Evolutionary conservation across 2,888 invertebrate species (phyloP).

Genomic region (Limnephilus rhombicus): DNA sequence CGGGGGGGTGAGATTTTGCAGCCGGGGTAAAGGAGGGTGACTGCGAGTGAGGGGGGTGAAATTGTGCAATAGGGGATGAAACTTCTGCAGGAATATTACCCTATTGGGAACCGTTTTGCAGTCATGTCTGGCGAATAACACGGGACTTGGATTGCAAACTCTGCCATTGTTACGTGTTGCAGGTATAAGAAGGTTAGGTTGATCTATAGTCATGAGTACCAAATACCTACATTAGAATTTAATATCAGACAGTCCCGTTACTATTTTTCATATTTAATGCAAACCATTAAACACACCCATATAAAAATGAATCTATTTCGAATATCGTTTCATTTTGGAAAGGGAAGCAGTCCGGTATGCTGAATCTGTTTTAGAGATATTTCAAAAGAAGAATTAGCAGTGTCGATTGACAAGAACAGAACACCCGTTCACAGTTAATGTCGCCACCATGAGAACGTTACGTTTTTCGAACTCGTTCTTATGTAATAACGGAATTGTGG

Average conservation of each 20-base stretch:
- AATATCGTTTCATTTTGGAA: background rate
- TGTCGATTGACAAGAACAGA: too few species aligned
- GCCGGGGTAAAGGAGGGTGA: slow-evolving; percentile 25
- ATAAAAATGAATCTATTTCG: background rate
- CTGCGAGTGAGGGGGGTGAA: slow-evolving; percentile 33
- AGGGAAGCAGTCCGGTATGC: background rate
- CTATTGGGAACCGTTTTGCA: slow-evolving; percentile 59
- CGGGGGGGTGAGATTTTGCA: slow-evolving; percentile 16
- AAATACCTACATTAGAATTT: background rate
- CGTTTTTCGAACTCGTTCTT: too few species aligned
- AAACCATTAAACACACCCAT: background rate
- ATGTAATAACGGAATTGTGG: too few species aligned
- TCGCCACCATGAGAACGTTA: too few species aligned
- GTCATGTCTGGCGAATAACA: slow-evolving; percentile 54
- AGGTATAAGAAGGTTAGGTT: background rate
- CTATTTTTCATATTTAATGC: background rate
- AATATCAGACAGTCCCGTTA: background rate
- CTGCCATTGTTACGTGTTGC: background rate
- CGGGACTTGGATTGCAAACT: slow-evolving; percentile 34
- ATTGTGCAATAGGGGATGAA: slow-evolving; percentile 46
- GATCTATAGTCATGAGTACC: background rate
- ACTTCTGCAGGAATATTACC: slow-evolving; percentile 59
- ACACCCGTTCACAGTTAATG: too few species aligned
- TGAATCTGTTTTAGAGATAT: background rate
- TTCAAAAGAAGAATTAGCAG: background rate